phyloP scores from a whole-genome alignment of 2,888 invertebrate genomes.

The Machimus rusticus region DNA sequence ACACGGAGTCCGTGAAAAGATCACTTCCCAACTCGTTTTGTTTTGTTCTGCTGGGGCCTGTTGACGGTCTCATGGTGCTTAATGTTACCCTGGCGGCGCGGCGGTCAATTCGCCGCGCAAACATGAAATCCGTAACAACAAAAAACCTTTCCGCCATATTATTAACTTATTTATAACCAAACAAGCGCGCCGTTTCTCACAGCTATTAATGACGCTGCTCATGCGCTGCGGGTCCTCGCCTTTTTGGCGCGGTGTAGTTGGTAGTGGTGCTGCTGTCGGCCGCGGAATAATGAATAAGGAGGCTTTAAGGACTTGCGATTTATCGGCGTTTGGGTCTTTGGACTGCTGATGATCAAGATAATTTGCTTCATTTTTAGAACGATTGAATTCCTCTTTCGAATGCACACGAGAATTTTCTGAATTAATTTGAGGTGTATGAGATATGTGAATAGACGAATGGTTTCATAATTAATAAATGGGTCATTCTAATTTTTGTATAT shows the following conservation, averaged over 20 bases:
- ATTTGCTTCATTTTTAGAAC: background rate
- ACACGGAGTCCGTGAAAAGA: conserved; percentile 36
- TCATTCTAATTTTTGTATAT: no score
- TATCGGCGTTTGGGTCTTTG: background rate
- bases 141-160: conserved; percentile 60
- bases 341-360: background rate
- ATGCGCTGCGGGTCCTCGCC: conserved; percentile 44
- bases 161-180: conserved; percentile 64
- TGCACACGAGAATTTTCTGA: background rate
- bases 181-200: conserved; percentile 53
- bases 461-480: no score
- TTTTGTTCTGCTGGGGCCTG: conserved; percentile 34
- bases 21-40: conserved; percentile 39
- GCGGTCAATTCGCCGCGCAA: conserved; percentile 41
- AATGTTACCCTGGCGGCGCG: conserved; percentile 27
- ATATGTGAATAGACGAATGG: background rate
- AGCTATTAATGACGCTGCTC: conserved; percentile 48
- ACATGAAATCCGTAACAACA: conserved; percentile 45
- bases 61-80: conserved; percentile 37
- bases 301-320: background rate
- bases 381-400: background rate
- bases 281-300: background rate
- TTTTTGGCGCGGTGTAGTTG: conserved; percentile 4
- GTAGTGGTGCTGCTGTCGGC: background rate
- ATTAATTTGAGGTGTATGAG: background rate